Base-by-base conservation (phyloP, 2,113 vertebrate genomes). In the Jaculus jaculus region DNA sequence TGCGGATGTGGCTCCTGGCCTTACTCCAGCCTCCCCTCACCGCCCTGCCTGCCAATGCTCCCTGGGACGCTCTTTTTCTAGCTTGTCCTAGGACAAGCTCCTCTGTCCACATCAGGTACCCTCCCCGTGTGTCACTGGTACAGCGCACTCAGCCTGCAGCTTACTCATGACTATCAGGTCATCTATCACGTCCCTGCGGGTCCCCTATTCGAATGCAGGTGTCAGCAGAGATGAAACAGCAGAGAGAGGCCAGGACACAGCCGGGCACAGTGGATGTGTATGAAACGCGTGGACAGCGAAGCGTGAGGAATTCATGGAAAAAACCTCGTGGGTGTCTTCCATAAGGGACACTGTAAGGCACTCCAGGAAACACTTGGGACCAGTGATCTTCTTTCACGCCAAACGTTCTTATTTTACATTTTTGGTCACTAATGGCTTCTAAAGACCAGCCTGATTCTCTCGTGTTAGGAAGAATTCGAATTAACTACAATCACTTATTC, bases 1-100 rank as follows among this genome's bases (percentile, higher is more conserved):
- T 65, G 42, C 8, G 61, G 13, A 10, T 26, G 20, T 23, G 61
- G 34, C 2, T 71, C 34, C 21, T 13, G 24, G 18, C 51, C n/a
- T 20, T 4, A 24, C 10, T 4, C 15, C 26, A 18, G 8, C 16
- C 20, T 26, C 63, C 42, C 60, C 26, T 37, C 30, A 10, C 3
- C 1, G 4, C 1, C 2, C 51, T 20, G 9, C 3, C 42, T n/a
- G n/a, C n/a, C 32, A 0, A 3, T 9, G 66, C 94, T 34, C 18
- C 42, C 34, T 3, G 12, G 12, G 28, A 24, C 1, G 5, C 11
- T 5, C 30, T 71, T 16, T 66, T 34, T 87, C n/a, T 10, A 51
- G 32, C 37, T 63, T 10, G 32, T 10, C 32, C 10, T n/a, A n/a
- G n/a, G n/a, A n/a, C n/a, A n/a, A n/a, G n/a, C n/a, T n/a, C n/a